Evolutionary conservation across 2,888 invertebrate genomes (phyloP).

Genomic region (Dasysyrphus tricinctus): DNA sequence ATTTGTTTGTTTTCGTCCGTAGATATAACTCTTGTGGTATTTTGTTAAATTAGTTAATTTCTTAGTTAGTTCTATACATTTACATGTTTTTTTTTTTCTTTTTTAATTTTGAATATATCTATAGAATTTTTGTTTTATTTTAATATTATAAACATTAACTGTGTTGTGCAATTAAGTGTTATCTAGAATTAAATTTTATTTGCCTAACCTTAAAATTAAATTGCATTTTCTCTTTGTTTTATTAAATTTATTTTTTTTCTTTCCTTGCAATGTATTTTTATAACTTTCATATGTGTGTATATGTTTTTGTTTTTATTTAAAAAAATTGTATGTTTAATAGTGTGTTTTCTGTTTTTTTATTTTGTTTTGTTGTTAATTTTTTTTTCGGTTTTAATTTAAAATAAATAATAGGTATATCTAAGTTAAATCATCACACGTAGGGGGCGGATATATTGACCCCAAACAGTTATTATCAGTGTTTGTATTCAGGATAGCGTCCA

Average conservation of each 20-base stretch:
- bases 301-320: constrained; percentile 27
- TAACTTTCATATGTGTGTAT: constrained; percentile 60
- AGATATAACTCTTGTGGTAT: constrained; percentile 51
- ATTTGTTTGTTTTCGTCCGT: constrained; percentile 35
- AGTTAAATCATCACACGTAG: constrained; percentile 77
- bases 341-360: constrained; percentile 33
- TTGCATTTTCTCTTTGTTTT: constrained; percentile 56
- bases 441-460: constrained; percentile 75
- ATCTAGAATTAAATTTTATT: constrained; percentile 58
- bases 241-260: constrained; percentile 12
- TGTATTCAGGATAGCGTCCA: constrained; percentile 90
- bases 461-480: constrained; percentile 87
- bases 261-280: constrained; percentile 40
- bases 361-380: constrained; percentile 1
- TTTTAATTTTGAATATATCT: constrained; percentile 39
- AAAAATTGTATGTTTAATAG: constrained; percentile 50
- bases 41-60: constrained; percentile 31
- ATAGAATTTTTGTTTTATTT: constrained; percentile 45
- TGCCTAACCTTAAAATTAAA: constrained; percentile 70
- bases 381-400: constrained; percentile 36
- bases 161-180: constrained; percentile 70
- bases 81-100: constrained; percentile 22
- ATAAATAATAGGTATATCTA: constrained; percentile 75
- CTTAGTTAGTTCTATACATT: constrained; percentile 41
- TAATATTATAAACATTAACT: constrained; percentile 69